These are phyloP conservation scores for Dorcus parallelipipedus DNA, from an alignment of 2,888 invertebrate genomes.

Conservation along the genomic window DNA sequence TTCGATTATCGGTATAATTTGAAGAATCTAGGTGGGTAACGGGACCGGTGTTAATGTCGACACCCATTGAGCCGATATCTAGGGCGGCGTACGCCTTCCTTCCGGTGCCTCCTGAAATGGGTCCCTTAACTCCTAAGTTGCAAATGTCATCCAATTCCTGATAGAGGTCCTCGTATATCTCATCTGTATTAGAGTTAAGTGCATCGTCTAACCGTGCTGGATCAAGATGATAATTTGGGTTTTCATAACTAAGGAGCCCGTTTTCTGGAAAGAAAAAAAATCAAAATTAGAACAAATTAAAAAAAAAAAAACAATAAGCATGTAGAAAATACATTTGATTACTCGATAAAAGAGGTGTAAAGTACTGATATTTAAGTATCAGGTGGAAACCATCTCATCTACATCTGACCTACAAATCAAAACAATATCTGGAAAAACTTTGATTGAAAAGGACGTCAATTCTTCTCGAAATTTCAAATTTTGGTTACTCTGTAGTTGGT, in stretches of 20 bases:
- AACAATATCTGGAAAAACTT: too few species aligned
- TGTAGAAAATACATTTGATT: too few species aligned
- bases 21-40: conserved; percentile 50
- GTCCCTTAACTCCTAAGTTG: conserved; percentile 55
- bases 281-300: too few species aligned
- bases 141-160: conserved; percentile 59
- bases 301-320: too few species aligned
- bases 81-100: conserved; percentile 64
- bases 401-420: too few species aligned
- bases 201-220: conserved; percentile 75
- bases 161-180: conserved; percentile 70
- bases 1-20: conserved; percentile 51
- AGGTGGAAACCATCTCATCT: too few species aligned
- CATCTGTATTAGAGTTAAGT: conserved; percentile 62
- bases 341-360: too few species aligned
- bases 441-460: too few species aligned
- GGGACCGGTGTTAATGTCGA: conserved; percentile 61
- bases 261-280: conserved; percentile 63
- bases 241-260: conserved; percentile 86
- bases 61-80: conserved; percentile 69
- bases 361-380: too few species aligned
- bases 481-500: too few species aligned
- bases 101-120: conserved; percentile 50
- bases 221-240: conserved; percentile 85
- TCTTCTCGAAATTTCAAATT: too few species aligned